Percentiles rank a stretch among this genome's conserved stretches.
Evolutionary conservation across 2,888 invertebrate species (phyloP).

Genomic region (Spatulosminthurus flaviceps): DNA sequence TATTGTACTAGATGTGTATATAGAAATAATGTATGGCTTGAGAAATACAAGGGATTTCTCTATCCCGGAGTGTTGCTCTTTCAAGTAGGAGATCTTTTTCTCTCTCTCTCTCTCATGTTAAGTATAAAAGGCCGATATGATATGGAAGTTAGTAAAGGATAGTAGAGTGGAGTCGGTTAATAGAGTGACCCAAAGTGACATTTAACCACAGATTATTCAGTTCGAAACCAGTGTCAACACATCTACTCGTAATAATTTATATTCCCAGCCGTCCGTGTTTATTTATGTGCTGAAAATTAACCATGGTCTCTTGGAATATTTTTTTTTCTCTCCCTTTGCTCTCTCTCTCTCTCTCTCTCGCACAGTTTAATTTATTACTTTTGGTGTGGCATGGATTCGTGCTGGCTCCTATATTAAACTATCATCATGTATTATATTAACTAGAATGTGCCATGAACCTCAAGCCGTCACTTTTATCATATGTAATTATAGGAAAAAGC

Average conservation of each 20-base stretch:
- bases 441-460: background rate
- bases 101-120: too few species aligned
- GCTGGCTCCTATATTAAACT: constrained; percentile 21
- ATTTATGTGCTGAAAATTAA: constrained; percentile 58
- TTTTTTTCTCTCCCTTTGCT: constrained; percentile 33
- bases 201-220: constrained; percentile 55
- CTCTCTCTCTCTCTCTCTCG: too few species aligned
- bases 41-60: too few species aligned
- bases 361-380: constrained; percentile 51
- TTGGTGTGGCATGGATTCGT: constrained; percentile 42
- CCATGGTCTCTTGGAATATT: constrained; percentile 52
- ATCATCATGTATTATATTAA: constrained; percentile 23
- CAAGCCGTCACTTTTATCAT: background rate
- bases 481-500: background rate
- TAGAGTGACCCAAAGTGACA: constrained; percentile 56
- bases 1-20: too few species aligned
- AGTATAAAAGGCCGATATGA: background rate
- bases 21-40: background rate
- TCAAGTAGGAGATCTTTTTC: too few species aligned
- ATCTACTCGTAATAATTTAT: constrained; percentile 56
- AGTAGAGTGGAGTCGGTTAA: constrained; percentile 48
- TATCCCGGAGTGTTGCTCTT: too few species aligned
- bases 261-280: constrained; percentile 52
- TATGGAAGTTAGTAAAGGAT: background rate
- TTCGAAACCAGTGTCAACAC: constrained; percentile 56